These are phyloP conservation scores for Drosophila kuntzei DNA, from an alignment of 2,888 invertebrate genomes.

Conservation along the genomic window DNA sequence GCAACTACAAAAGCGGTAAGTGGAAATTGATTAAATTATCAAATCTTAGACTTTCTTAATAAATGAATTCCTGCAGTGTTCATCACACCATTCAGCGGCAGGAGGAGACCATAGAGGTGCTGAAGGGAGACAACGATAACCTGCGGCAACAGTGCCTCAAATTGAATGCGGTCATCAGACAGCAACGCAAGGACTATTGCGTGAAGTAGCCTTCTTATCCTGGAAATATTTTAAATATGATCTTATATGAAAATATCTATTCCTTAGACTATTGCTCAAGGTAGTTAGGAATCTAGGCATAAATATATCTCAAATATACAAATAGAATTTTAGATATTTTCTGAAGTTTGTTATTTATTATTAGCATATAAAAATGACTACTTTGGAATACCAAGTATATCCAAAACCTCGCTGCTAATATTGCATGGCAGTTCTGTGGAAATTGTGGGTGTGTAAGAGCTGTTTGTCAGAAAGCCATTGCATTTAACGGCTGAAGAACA, in stretches of 20 bases:
- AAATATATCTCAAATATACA: slow-evolving; percentile 4
- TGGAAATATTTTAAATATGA: neutral
- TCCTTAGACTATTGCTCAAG: neutral
- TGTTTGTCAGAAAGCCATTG: slow-evolving; percentile 15
- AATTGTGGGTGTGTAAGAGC: neutral
- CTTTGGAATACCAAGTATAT: slow-evolving; percentile 17
- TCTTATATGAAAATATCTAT: neutral
- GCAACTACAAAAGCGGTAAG: slow-evolving; percentile 91
- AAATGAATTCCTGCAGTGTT: slow-evolving; percentile 86
- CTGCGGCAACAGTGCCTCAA: slow-evolving; percentile 90
- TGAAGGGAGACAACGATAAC: slow-evolving; percentile 90
- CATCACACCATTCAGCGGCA: slow-evolving; percentile 93
- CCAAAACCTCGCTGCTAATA: neutral
- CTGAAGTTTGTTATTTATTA: neutral
- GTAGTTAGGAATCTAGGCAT: neutral
- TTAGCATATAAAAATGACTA: neutral
- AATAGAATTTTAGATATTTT: neutral
- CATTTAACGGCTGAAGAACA: slow-evolving; percentile 30
- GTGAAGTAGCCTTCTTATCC: slow-evolving; percentile 75
- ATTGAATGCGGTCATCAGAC: slow-evolving; percentile 91
- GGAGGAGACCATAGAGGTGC: slow-evolving; percentile 90
- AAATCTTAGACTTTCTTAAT: neutral
- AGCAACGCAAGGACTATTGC: slow-evolving; percentile 90
- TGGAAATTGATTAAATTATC: neutral
- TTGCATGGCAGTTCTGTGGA: slow-evolving; percentile 1